Evolutionary conservation across 2,113 vertebrate species (phyloP).

Genomic region (Heterotis niloticus): DNA sequence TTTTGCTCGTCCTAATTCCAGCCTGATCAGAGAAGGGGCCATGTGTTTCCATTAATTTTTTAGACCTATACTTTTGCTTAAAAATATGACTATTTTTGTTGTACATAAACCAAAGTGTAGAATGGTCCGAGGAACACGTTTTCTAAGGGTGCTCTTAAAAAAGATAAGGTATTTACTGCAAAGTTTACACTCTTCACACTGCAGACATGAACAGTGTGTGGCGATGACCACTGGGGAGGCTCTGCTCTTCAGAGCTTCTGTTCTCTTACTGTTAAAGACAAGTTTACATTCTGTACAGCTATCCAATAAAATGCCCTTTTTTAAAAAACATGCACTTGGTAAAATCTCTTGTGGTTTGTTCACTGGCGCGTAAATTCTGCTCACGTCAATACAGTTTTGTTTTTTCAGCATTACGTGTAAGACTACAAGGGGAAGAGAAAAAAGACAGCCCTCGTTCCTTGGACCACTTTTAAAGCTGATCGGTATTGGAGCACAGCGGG

Average conservation of each 20-base stretch:
- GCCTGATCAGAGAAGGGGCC: not conserved
- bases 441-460: too few relatives aligned
- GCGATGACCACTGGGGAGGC: not conserved
- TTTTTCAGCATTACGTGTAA: too few relatives aligned
- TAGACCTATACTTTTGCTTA: constrained; percentile 1
- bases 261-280: not conserved
- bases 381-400: too few relatives aligned
- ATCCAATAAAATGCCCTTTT: constrained; percentile 47
- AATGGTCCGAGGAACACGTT: constrained; percentile 2
- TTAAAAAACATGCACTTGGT: constrained; percentile 16
- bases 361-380: not conserved
- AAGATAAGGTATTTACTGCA: constrained; percentile 23
- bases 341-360: not conserved
- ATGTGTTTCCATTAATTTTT: constrained; percentile 6
- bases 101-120: constrained; percentile 24
- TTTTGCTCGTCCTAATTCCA: not conserved
- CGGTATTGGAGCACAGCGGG: too few relatives aligned
- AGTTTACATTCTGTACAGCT: constrained; percentile 45
- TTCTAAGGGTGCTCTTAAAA: constrained; percentile 9
- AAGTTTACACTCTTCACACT: constrained; percentile 18
- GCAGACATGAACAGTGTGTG: not conserved
- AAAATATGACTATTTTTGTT: constrained; percentile 23
- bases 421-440: too few relatives aligned
- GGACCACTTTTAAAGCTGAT: too few relatives aligned
- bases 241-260: constrained; percentile 35